Conservation (phyloP, 1,140 invertebrate genomes). For the Leptoteleia sp. region DNA sequence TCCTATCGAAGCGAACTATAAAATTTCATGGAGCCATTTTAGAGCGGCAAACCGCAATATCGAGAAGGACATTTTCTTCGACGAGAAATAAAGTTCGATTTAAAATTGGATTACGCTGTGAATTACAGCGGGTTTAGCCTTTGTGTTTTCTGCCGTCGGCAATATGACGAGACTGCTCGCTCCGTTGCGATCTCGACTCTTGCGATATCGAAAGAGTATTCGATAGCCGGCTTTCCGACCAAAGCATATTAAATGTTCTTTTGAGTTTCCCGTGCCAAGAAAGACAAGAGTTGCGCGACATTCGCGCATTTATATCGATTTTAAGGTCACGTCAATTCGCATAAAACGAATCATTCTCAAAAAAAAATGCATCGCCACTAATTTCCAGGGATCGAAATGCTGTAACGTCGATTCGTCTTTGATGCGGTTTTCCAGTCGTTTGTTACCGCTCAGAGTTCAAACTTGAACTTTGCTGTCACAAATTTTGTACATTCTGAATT, state of each 20-base stretch:
- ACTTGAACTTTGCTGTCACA: too few species aligned
- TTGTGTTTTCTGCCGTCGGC: conserved; percentile 28
- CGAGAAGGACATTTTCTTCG: conserved; percentile 34
- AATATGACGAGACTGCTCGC: conserved; percentile 36
- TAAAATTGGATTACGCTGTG: conserved; percentile 52
- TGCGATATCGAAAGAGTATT: conserved; percentile 52
- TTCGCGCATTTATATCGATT: conserved; percentile 35
- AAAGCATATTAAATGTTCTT: conserved; percentile 59
- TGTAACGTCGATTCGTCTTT: too few species aligned
- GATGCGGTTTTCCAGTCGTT: too few species aligned
- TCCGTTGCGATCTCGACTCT: conserved; percentile 38
- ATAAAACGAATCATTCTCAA: too few species aligned
- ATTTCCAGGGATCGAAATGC: too few species aligned
- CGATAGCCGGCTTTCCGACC: conserved; percentile 33
- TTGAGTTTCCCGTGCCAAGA: conserved; percentile 58
- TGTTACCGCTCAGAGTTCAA: too few species aligned
- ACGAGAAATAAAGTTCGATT: conserved; percentile 55
- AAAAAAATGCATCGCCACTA: too few species aligned
- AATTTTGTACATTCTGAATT: too few species aligned
- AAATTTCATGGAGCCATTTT: conserved; percentile 35
- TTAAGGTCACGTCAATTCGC: conserved; percentile 55
- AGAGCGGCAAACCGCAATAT: conserved; percentile 32
- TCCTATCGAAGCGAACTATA: conserved; percentile 22
- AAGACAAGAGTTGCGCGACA: conserved; percentile 47
- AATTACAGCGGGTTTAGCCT: conserved; percentile 29